These are phyloP conservation scores for Aphelocoma californica DNA, from an alignment of 2,797 vertebrate genomes.

Conservation along the genomic window DNA sequence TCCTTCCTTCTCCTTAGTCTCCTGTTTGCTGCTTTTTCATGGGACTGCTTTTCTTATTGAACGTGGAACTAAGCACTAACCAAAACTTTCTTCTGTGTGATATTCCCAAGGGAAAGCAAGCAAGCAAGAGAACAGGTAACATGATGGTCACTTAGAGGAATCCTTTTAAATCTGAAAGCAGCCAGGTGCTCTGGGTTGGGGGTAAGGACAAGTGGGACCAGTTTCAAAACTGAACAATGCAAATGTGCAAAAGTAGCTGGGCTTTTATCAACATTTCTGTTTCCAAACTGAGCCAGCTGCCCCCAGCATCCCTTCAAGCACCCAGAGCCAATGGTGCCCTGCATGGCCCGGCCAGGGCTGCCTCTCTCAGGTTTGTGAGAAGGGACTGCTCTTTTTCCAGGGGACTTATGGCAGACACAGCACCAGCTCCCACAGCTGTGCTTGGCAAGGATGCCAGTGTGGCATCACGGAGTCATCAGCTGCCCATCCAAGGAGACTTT, in stretches of 20 bases:
- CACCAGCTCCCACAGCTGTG: fast-evolving
- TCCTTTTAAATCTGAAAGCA: background rate
- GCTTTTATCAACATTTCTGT: background rate
- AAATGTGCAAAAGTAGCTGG: background rate
- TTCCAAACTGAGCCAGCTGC: background rate
- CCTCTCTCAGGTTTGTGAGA: background rate
- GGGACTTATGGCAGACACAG: fast-evolving
- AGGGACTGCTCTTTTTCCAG: background rate
- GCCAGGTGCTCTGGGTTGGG: background rate
- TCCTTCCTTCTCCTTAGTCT: background rate
- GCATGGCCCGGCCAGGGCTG: background rate
- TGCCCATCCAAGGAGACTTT: background rate
- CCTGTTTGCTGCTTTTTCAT: background rate
- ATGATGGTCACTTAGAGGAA: background rate
- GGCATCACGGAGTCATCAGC: background rate
- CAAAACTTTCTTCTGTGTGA: background rate
- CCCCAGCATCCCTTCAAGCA: background rate
- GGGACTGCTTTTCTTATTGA: background rate
- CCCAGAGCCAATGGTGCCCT: background rate
- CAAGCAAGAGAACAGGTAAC: background rate
- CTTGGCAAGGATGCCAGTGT: fast-evolving
- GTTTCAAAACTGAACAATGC: background rate
- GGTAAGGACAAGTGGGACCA: background rate
- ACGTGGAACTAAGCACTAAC: background rate
- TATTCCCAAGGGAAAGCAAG: background rate